Evolutionary conservation across 2,888 invertebrate species (phyloP).

Genomic region (Drosophila atripex): DNA sequence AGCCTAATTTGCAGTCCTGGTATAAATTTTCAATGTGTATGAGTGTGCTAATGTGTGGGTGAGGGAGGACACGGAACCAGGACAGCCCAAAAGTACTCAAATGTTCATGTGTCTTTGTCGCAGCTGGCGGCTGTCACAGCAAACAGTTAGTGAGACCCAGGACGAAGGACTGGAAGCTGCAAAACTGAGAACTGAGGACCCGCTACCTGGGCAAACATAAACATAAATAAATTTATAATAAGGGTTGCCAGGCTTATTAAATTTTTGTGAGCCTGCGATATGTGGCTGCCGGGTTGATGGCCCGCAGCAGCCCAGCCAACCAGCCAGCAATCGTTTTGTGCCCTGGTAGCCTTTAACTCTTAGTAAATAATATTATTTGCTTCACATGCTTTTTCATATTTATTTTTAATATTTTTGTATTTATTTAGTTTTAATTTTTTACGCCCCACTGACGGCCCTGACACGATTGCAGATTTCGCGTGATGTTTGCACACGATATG

Average conservation of each 20-base stretch:
- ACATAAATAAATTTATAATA: conserved; percentile 61
- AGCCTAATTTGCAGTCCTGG: conserved; percentile 10
- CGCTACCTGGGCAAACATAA: conserved; percentile 44
- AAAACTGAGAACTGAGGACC: conserved; percentile 1
- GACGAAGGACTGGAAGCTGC: conserved; percentile 1
- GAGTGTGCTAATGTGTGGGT: conserved; percentile 8
- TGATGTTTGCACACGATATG: conserved; percentile 45
- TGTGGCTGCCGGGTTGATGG: conserved; percentile 5
- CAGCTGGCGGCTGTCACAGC: conserved; percentile 61
- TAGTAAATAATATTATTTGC: conserved; percentile 46
- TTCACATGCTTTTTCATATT: conserved; percentile 1
- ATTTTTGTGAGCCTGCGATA: conserved; percentile 45
- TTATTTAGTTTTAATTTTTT: conserved; percentile 18
- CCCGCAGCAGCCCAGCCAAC: conserved; percentile 6
- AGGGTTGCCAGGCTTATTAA: conserved; percentile 56
- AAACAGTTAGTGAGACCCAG: conserved; percentile 49
- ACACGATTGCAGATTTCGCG: conserved; percentile 35
- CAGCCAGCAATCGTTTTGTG: neutral
- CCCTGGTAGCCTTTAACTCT: conserved; percentile 22
- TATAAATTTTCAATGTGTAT: conserved; percentile 19
- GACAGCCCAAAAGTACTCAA: conserved; percentile 35
- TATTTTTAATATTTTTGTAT: conserved; percentile 31
- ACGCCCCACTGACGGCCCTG: conserved; percentile 24
- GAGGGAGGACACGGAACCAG: conserved; percentile 40
- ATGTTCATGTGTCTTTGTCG: conserved; percentile 55